Conservation (phyloP, 2,888 invertebrate species). For the Noctua pronuba region DNA sequence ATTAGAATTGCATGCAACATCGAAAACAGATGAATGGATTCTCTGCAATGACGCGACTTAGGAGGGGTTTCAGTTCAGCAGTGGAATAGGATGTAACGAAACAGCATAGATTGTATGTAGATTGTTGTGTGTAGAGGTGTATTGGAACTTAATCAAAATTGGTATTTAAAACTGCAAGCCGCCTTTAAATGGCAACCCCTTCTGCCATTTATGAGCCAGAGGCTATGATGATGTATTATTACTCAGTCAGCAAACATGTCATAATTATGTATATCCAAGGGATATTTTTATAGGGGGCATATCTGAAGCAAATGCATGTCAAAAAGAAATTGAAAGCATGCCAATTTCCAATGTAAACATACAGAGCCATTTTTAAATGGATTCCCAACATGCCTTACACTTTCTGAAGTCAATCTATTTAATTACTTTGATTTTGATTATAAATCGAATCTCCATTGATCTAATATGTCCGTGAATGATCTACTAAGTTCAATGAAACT, state of each 20-base stretch:
- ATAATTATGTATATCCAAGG: conserved; percentile 5
- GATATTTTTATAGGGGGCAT: conserved; percentile 28
- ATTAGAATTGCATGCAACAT: neutral
- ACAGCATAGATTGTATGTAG: too few relatives aligned
- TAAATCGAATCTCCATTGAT: neutral
- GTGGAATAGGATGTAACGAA: neutral
- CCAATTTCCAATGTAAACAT: conserved; percentile 54
- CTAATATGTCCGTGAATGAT: neutral
- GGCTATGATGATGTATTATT: neutral
- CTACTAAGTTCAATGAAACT: neutral
- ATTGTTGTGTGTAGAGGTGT: too few relatives aligned
- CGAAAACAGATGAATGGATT: neutral
- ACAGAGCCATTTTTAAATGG: conserved; percentile 52
- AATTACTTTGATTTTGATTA: neutral
- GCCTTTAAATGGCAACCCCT: neutral
- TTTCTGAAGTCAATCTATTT: conserved; percentile 24
- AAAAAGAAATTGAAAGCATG: conserved; percentile 60
- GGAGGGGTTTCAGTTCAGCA: neutral
- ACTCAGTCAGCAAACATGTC: neutral
- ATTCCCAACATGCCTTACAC: conserved; percentile 27
- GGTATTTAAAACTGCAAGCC: neutral
- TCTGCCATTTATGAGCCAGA: neutral
- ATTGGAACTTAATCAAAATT: neutral
- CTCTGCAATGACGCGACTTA: neutral
- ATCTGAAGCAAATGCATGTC: conserved; percentile 38